Base-by-base conservation (phyloP, 2,797 vertebrate species). In the Sphaeramia orbicularis region DNA sequence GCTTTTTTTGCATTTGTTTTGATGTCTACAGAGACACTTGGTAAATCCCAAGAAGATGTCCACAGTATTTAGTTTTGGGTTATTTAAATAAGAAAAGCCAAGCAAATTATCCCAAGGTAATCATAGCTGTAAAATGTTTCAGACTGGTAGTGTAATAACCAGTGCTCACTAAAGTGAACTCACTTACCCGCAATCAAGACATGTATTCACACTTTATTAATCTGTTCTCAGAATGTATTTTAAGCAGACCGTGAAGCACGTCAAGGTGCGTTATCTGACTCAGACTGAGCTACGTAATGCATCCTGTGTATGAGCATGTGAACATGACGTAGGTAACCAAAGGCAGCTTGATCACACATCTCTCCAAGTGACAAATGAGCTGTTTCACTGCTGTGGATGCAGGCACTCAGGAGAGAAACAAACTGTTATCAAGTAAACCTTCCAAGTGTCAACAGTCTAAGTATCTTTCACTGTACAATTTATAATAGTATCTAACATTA, bases 201-300 rank as follows among this genome's bases (percentile, higher is more conserved):
- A 35, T 10, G 7, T 38, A 15, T 45, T 41, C 21, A 55, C 30
- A 55, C 30, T 43, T 41, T 18, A 24, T 41, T 18, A 24, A 40
- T 5, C 13, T 41, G 19, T 24, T 40, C 38, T 32, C 15, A 45
- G 42, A 53, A 35, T 45, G 14, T 9, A 0, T 44, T 48, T 40
- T 18, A 1, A n/a, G 42, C 21, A 16, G n/a, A 18, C 36, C 60
- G 12, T 30, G 27, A 10, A 52, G 43, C 19, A 55, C 35, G 41
- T 13, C 14, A 30, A 41, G 12, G 6, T 1, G 4, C 19, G 16
- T 30, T 12, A 19, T 52, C 16, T 47, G 57, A 63, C 47, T 52
- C 65, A 64, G 24, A 41, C 15, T 19, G 65, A 63, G 53, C 41
- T 57, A 38, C 56, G 32, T 51, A 6, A 9, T 38, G 44, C 7